A percentile compares a stretch with the other conserved stretches of the same genome.
phyloP scores from a whole-genome alignment of 2,888 invertebrate genomes.

The Brenthis ino region DNA sequence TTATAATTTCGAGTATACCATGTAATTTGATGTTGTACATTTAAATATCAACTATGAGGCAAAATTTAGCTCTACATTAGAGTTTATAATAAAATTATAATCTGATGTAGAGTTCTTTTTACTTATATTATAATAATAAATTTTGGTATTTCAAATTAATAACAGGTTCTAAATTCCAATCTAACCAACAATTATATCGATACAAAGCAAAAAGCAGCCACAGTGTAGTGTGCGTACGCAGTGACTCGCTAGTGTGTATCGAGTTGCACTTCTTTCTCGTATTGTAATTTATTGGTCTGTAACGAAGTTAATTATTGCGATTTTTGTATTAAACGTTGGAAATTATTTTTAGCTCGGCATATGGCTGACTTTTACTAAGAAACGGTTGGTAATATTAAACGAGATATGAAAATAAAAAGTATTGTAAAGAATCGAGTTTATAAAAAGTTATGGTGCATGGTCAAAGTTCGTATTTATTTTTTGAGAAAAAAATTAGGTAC shows the following conservation, averaged over 20 bases:
- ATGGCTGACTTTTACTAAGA: conserved; percentile 70
- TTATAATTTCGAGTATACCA: too few species aligned
- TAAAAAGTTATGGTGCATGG: neutral
- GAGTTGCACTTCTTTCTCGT: conserved; percentile 78
- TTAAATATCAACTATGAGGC: too few species aligned
- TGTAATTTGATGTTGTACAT: too few species aligned
- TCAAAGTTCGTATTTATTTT: conserved; percentile 15
- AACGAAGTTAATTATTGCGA: conserved; percentile 82
- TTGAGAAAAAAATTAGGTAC: neutral
- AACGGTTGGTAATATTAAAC: conserved; percentile 45
- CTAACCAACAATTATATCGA: conserved; percentile 22
- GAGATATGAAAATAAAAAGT: conserved; percentile 16
- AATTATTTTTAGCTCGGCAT: conserved; percentile 79
- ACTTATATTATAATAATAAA: too few species aligned
- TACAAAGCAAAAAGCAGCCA: conserved; percentile 39
- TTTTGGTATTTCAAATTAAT: too few species aligned
- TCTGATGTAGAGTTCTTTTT: too few species aligned
- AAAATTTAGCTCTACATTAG: too few species aligned
- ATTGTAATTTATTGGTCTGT: conserved; percentile 82
- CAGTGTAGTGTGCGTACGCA: conserved; percentile 39
- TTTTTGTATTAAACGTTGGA: conserved; percentile 83
- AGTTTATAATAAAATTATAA: too few species aligned
- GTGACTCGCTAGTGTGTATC: conserved; percentile 56
- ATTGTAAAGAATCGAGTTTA: neutral
- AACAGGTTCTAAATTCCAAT: too few species aligned